A percentile compares a stretch with the other conserved stretches of the same genome.
Evolutionary conservation across 1,140 invertebrate species (phyloP).

Genomic region (Drosophila biarmipes): DNA sequence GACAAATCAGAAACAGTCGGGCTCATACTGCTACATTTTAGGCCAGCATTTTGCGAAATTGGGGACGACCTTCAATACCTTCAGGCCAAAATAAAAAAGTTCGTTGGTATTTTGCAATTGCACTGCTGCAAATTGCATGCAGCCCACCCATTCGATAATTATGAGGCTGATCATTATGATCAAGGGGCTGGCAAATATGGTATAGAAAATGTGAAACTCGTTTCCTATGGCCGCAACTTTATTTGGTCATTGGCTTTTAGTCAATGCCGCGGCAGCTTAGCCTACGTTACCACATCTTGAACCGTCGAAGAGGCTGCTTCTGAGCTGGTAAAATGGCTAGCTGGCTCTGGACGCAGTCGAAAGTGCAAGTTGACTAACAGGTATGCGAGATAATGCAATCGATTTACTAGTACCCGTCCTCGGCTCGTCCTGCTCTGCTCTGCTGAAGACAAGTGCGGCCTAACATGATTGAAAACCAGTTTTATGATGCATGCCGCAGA

Average conservation of each 20-base stretch:
- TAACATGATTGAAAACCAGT: slow-evolving; percentile 69
- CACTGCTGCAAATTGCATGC: slow-evolving; percentile 18
- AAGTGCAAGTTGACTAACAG: slow-evolving; percentile 73
- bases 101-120: slow-evolving; percentile 34
- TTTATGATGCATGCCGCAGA: slow-evolving; percentile 48
- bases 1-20: slow-evolving; percentile 14
- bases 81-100: slow-evolving; percentile 24
- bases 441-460: slow-evolving; percentile 26
- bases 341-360: slow-evolving; percentile 35
- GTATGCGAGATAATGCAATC: slow-evolving; percentile 70
- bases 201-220: slow-evolving; percentile 66
- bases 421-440: slow-evolving; percentile 8
- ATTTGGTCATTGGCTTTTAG: slow-evolving; percentile 77
- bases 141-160: slow-evolving; percentile 28
- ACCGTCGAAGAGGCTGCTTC: slow-evolving; percentile 26
- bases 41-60: slow-evolving; percentile 20
- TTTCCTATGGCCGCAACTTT: slow-evolving; percentile 61
- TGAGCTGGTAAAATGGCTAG: slow-evolving; percentile 37
- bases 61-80: slow-evolving; percentile 43
- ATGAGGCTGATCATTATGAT: slow-evolving; percentile 26
- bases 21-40: not conserved
- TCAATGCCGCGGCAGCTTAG: slow-evolving; percentile 40
- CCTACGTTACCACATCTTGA: slow-evolving; percentile 38
- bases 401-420: slow-evolving; percentile 51
- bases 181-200: slow-evolving; percentile 25